Conservation (phyloP, 2,113 vertebrate genomes). For the Scolopax mira region DNA sequence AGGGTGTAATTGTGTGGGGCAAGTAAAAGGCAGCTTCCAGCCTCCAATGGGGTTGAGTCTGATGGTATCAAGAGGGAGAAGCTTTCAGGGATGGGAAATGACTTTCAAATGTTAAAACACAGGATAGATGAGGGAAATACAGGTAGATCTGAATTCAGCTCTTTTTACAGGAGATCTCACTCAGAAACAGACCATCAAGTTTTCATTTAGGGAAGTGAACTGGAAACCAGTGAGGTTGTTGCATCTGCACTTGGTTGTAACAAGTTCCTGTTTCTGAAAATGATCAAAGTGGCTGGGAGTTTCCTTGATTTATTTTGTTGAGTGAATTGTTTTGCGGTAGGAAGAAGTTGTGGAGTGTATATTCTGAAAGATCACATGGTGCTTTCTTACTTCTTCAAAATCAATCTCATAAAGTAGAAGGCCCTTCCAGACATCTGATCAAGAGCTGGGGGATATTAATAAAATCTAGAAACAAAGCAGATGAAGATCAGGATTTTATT, state of each 20-base stretch:
- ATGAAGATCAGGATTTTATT: not conserved
- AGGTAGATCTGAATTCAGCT: not conserved
- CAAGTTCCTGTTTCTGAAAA: slow-evolving; percentile 33
- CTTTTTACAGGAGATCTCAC: not conserved
- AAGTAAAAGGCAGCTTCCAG: not conserved
- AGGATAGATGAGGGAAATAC: not conserved
- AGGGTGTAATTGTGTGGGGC: not conserved
- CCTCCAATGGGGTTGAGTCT: not conserved
- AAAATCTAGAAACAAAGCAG: not conserved
- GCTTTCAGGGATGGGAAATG: not conserved
- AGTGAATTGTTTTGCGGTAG: not conserved
- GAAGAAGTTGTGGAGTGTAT: not conserved
- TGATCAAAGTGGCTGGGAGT: not conserved
- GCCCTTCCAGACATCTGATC: not conserved
- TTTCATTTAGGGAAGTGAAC: slow-evolving; percentile 14
- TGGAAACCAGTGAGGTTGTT: not conserved
- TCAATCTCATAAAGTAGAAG: not conserved
- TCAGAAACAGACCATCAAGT: not conserved
- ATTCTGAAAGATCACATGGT: not conserved
- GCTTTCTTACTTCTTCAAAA: slow-evolving; percentile 3
- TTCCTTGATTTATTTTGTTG: not conserved
- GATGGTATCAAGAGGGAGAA: not conserved
- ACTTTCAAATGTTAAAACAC: not conserved
- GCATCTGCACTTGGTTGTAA: not conserved
- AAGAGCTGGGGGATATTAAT: not conserved